These are phyloP conservation scores for Halictus ligatus DNA, from an alignment of 2,888 invertebrate genomes.

Conservation along the genomic window DNA sequence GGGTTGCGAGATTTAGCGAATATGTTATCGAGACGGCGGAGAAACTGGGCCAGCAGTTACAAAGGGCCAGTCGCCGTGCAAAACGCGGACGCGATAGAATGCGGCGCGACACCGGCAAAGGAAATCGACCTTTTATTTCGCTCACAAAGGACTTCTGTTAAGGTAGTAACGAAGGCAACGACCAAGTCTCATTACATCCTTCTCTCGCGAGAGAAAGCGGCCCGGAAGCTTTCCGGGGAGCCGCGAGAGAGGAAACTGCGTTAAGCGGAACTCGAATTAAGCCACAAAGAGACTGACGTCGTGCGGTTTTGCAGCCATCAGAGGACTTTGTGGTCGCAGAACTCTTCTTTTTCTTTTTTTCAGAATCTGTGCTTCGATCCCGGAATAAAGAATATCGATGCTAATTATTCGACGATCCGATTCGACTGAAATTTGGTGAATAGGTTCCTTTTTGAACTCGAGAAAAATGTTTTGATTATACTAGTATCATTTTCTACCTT, in stretches of 20 bases:
- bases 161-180: conserved; percentile 61
- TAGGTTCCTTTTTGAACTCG: too few species aligned
- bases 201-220: conserved; percentile 27
- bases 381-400: background rate
- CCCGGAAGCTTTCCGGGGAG: conserved; percentile 27
- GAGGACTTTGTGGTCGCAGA: background rate
- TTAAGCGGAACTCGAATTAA: conserved; percentile 49
- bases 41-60: conserved; percentile 5
- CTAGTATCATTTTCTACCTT: too few species aligned
- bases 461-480: too few species aligned
- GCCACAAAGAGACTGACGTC: conserved; percentile 44
- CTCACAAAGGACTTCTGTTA: conserved; percentile 58
- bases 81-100: conserved; percentile 41
- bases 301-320: background rate
- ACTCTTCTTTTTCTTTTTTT: background rate
- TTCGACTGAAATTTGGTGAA: too few species aligned
- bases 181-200: conserved; percentile 56
- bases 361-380: background rate
- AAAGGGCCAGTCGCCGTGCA: background rate
- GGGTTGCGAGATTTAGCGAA: background rate
- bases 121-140: conserved; percentile 58
- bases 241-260: conserved; percentile 25
- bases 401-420: background rate
- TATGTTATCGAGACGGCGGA: background rate
- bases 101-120: conserved; percentile 29